Conservation (phyloP, 2,888 invertebrate species). For the Cheilosia scutellata region DNA sequence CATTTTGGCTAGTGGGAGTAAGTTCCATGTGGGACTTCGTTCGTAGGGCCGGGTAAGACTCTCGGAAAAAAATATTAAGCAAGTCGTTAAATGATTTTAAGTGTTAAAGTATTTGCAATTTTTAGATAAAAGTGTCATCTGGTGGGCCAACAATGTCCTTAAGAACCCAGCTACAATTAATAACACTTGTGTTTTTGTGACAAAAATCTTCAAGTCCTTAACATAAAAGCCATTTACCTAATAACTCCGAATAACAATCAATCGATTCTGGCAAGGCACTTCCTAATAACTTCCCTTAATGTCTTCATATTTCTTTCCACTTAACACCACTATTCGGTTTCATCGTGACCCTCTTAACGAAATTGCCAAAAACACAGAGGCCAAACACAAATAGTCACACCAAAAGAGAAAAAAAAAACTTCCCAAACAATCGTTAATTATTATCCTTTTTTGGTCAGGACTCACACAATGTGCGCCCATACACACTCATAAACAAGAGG, state of each 20-base stretch:
- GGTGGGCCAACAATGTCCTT: too few relatives aligned
- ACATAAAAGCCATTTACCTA: background rate
- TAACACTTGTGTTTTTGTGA: background rate
- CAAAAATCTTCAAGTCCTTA: background rate
- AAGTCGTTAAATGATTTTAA: too few relatives aligned
- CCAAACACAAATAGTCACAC: constrained; percentile 25
- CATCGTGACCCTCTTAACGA: constrained; percentile 18
- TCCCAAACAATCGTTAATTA: constrained; percentile 71
- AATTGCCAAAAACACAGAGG: constrained; percentile 15
- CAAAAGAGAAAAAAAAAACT: constrained; percentile 33
- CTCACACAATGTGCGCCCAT: constrained; percentile 32
- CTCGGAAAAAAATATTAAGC: too few relatives aligned
- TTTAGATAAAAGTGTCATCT: too few relatives aligned
- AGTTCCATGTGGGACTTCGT: too few relatives aligned
- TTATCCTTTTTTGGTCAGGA: constrained; percentile 47
- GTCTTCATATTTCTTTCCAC: constrained; percentile 52
- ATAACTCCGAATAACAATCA: constrained; percentile 36
- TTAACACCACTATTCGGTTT: constrained; percentile 43
- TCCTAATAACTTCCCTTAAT: constrained; percentile 42
- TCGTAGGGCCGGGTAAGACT: too few relatives aligned
- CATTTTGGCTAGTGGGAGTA: too few relatives aligned
- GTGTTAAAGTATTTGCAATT: too few relatives aligned
- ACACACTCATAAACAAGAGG: constrained; percentile 42
- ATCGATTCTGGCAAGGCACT: constrained; percentile 40
- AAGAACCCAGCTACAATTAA: too few relatives aligned